Base-by-base conservation (phyloP, 2,888 invertebrate species). In the Pandemis heparana region DNA sequence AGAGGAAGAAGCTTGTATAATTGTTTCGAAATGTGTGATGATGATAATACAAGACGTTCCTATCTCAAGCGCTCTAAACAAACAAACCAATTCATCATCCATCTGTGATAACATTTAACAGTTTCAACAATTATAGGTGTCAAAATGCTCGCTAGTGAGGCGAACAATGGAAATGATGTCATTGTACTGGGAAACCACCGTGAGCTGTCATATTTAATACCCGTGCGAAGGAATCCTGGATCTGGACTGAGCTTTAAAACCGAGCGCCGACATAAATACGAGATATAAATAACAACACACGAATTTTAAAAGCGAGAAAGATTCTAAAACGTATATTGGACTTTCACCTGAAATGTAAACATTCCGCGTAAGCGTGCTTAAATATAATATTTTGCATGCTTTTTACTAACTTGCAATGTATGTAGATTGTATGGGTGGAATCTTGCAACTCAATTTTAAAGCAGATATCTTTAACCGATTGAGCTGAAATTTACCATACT, bases 281-380 rank as follows among this genome's bases (percentile, higher is more conserved):
- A 78, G 83, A 82, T 86, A 85, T 83, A 87, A 86, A 87, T 86
- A 86, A 81, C 77, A 80, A 80, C 81, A 85, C 75, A 76, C 78
- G 79, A 80, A 79, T 76, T 71, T 76, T 74, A 67, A 80, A 78
- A 80, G 79, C 79, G 78, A 69, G 77, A 77, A 80, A 77, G 78
- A 81, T 82, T 79, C 77, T 75, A 75, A 78, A 75, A 78, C 67
- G 76, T 76, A 32, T 23, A 70, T 75, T 56, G 53, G 62, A 51
- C 74, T 53, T 39, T 59, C 64, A 46, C 63, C 43, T 63, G 23
- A 56, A 56, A 56, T 23, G 16, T 53, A 53, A n/a, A 53, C 53
- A 23, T 56, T 8, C 56, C 56, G 23, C 0, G 60, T 60, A 60
- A n/a, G n/a, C 14, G 1, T 38, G 32, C 38, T 6, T n/a, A 60